Evolutionary conservation across 2,113 vertebrate genomes (phyloP).

Genomic region (Prietella phreatophila): DNA sequence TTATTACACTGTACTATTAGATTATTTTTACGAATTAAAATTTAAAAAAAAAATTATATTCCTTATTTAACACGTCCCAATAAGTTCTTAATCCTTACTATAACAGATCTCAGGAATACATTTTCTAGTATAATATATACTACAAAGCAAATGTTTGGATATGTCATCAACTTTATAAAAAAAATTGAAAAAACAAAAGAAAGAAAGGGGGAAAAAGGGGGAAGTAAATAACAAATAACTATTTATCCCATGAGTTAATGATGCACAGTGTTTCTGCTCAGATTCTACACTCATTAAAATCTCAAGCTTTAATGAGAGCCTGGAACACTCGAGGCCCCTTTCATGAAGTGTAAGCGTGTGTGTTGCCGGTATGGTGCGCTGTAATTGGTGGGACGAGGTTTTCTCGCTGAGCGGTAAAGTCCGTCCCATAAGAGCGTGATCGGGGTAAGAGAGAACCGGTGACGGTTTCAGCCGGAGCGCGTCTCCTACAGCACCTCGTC

Average conservation of each 20-base stretch:
- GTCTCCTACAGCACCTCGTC: neutral
- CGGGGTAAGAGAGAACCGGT: neutral
- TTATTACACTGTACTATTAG: neutral
- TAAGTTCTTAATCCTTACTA: neutral
- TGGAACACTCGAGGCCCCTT: neutral
- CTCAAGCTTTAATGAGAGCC: neutral
- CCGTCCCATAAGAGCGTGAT: neutral
- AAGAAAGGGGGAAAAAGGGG: neutral
- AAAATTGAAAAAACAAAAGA: too few species aligned
- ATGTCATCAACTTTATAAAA: neutral
- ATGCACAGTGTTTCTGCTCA: neutral
- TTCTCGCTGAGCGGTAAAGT: conserved; percentile 7
- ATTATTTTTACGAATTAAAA: neutral
- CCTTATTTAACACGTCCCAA: neutral
- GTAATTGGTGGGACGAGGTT: conserved; percentile 1
- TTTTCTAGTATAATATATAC: neutral
- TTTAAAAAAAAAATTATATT: too few species aligned
- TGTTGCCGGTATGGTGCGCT: neutral
- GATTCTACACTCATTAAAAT: neutral
- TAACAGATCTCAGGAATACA: neutral
- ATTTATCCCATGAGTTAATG: neutral
- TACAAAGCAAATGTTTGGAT: neutral
- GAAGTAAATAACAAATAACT: neutral
- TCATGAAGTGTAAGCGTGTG: neutral
- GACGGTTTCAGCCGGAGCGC: neutral